Evolutionary conservation across 2,113 vertebrate species (phyloP), one percentile per base, ranked within the genome.

Genomic region (Myrmecophaga tridactyla): DNA sequence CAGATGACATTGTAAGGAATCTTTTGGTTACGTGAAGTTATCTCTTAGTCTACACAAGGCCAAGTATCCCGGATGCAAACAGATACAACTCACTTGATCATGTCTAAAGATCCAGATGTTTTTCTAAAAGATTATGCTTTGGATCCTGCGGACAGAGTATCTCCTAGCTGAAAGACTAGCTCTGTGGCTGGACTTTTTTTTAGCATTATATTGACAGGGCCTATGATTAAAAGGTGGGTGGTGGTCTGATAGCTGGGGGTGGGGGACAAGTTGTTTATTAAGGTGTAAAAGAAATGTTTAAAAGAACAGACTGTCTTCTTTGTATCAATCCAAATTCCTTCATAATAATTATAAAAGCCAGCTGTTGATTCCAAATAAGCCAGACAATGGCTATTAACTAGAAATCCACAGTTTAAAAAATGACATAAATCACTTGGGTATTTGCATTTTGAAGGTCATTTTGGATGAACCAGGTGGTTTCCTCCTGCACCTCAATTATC

Each of bases 391-490:
- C 14, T 53, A 97, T 94, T 96, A 96, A 90, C 89, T 89, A 25
- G 67, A 94, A 75, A 96, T 36, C 56, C 31, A 88, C 85, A 95
- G 82, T 84, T 95, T 97, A 31, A 96, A 95, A n/a, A 95, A 89
- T 94, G 87, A 95, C 36, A 92, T 80, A 92, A 97, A 96, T 97
- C 95, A 95, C 93, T 93, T 72, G 94, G 67, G 75, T 63, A 90
- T 97, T 97, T 96, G 90, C 56, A 94, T 96, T 96, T 92, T 92
- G 92, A 96, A 97, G 83, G 80, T 86, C 70, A 94, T 56, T 94
- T 92, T 81, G 69, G 92, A 97, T 95, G 89, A 96, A 67, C 88
- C 96, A 96, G 96, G 88, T 96, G 95, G 75, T 96, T 97, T 96
- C 94, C 94, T 96, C 92, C 73, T 97, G 80, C 89, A 96, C 75